Percentiles rank a stretch among this genome's conserved stretches.
Conservation (phyloP, 2,113 vertebrate genomes). For the Nothobranchius kuhntae region DNA sequence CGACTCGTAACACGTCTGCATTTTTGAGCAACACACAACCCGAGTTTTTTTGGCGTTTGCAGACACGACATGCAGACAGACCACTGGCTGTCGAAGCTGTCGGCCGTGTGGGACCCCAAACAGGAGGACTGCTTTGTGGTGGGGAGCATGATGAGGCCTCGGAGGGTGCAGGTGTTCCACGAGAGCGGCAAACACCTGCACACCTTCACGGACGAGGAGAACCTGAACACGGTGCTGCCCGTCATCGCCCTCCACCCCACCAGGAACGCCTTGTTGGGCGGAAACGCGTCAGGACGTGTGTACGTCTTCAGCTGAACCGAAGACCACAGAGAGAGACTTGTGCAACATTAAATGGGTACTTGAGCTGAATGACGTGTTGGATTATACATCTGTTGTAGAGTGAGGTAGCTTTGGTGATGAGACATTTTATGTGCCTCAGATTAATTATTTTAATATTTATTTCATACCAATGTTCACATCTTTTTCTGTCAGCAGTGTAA, state of each 20-base stretch:
- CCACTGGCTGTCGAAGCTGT: conserved; percentile 82
- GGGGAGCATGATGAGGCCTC: conserved; percentile 79
- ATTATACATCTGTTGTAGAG: no score
- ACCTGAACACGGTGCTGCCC: conserved; percentile 80
- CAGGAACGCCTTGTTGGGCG: conserved; percentile 80
- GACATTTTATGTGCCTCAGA: no score
- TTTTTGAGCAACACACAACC: not conserved
- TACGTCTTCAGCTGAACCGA: conserved; percentile 78
- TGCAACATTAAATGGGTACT: no score
- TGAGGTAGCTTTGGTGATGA: no score
- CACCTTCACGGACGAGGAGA: conserved; percentile 66
- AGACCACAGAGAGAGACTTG: not conserved
- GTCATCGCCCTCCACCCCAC: conserved; percentile 83
- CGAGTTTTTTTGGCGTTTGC: not conserved
- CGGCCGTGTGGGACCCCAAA: conserved; percentile 90
- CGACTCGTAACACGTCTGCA: no score
- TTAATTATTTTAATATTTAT: no score
- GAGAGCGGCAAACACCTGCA: conserved; percentile 77
- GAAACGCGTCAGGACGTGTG: conserved; percentile 83
- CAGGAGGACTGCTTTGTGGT: conserved; percentile 85
- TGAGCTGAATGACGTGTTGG: no score
- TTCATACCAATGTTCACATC: no score
- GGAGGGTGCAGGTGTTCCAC: conserved; percentile 80
- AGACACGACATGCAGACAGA: conserved; percentile 83
- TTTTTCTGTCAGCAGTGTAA: no score